A percentile compares a stretch with the other conserved stretches of the same genome.
phyloP scores from a whole-genome alignment of 2,113 vertebrate species.

The Isichthys henryi region DNA sequence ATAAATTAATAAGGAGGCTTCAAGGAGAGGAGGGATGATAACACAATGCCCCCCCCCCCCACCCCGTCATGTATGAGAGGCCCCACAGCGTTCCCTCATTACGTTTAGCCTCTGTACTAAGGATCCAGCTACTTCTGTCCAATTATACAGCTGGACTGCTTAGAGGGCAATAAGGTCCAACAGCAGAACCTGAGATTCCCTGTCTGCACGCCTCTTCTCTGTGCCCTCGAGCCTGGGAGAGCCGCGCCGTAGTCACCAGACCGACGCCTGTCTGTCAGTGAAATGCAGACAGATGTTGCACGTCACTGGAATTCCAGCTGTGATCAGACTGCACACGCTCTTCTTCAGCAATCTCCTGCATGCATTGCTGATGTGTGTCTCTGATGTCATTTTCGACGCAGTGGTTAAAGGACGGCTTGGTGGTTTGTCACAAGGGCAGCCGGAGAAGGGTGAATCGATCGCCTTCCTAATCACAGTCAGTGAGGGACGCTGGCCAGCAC shows the following conservation, averaged over 20 bases:
- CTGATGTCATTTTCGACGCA: neutral
- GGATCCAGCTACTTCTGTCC: neutral
- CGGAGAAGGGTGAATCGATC: neutral
- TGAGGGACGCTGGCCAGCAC: neutral
- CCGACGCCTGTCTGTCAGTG: neutral
- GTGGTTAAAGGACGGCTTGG: neutral
- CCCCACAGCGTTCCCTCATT: neutral
- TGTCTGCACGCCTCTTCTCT: neutral
- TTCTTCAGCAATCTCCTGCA: neutral
- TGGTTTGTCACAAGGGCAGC: neutral
- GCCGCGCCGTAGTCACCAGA: neutral
- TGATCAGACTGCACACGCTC: neutral
- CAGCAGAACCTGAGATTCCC: neutral
- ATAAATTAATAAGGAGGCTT: neutral
- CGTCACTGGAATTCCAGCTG: neutral
- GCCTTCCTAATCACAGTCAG: neutral
- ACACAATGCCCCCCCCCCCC: neutral
- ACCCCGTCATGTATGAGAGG: neutral
- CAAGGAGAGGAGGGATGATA: neutral
- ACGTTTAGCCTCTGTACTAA: neutral
- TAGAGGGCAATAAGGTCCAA: neutral
- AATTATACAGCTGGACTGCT: neutral
- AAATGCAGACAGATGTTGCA: neutral
- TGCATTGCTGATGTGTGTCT: neutral
- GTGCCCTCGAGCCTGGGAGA: neutral